Percentiles rank a stretch among this genome's conserved stretches.
Conservation (phyloP, 2,888 invertebrate species). For the Erannis defoliaria region DNA sequence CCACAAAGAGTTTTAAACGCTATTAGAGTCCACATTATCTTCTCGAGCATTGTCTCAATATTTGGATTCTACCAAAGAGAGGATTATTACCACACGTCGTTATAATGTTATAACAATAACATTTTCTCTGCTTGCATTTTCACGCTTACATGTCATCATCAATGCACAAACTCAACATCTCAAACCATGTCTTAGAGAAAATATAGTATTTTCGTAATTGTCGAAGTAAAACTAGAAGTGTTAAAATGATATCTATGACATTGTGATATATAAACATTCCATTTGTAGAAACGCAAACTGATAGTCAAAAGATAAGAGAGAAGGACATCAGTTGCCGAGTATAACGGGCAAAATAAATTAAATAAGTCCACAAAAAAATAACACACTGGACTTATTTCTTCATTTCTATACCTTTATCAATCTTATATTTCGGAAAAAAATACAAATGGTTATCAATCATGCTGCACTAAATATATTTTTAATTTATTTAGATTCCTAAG, state of each 20-base stretch:
- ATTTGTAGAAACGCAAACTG: constrained; percentile 23
- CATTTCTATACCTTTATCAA: not conserved
- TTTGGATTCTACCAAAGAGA: constrained; percentile 4
- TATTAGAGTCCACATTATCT: not conserved
- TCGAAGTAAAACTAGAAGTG: not conserved
- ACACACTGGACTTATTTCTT: not conserved
- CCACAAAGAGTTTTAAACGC: not conserved
- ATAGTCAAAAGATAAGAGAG: constrained; percentile 27
- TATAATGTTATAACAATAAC: constrained; percentile 21
- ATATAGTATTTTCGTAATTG: not conserved
- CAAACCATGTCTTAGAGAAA: constrained; percentile 41
- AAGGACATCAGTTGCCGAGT: constrained; percentile 22
- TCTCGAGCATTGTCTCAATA: not conserved
- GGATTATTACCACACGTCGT: constrained; percentile 7
- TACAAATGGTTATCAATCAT: not conserved
- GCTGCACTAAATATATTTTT: not conserved
- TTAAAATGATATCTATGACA: constrained; percentile 20
- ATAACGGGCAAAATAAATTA: not conserved
- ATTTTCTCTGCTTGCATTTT: constrained; percentile 35
- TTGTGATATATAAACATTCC: constrained; percentile 11
- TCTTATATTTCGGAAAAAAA: not conserved
- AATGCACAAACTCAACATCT: constrained; percentile 43
- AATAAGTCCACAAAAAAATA: not conserved
- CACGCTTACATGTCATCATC: constrained; percentile 34
- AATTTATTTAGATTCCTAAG: constrained; percentile 7